Conservation (phyloP, 1,140 invertebrate species). For the Halyomorpha halys region DNA sequence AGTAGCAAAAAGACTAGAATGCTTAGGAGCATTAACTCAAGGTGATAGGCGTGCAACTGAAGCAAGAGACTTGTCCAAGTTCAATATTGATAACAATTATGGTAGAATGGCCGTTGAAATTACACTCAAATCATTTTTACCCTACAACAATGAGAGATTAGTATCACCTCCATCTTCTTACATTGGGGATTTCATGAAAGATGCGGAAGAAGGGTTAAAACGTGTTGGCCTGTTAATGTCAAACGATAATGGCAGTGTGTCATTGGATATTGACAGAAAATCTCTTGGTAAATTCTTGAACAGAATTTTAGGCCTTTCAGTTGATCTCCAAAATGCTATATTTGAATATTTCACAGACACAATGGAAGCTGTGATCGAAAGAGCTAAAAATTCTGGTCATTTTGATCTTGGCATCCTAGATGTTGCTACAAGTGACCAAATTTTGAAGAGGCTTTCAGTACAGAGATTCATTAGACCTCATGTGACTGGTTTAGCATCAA, state of each 20-base stretch:
- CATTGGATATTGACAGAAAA: slow-evolving; percentile 89
- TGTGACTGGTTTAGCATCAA: slow-evolving; percentile 78
- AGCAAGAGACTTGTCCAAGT: slow-evolving; percentile 88
- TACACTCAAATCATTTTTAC: slow-evolving; percentile 81
- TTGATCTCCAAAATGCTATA: slow-evolving; percentile 88
- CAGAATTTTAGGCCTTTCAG: slow-evolving; percentile 91
- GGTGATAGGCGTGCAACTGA: slow-evolving; percentile 95
- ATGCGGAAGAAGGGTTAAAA: slow-evolving; percentile 54
- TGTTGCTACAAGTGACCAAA: slow-evolving; percentile 76
- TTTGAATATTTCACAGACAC: slow-evolving; percentile 98
- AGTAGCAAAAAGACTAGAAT: slow-evolving; percentile 90
- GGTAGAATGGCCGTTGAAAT: slow-evolving; percentile 85
- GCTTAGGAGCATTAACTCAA: slow-evolving; percentile 91
- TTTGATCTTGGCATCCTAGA: slow-evolving; percentile 87
- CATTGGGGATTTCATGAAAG: slow-evolving; percentile 85
- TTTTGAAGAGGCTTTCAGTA: slow-evolving; percentile 63
- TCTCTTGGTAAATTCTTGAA: slow-evolving; percentile 99
- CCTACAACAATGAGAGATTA: slow-evolving; percentile 45
- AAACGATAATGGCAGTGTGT: slow-evolving; percentile 64
- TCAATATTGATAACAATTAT: slow-evolving; percentile 97
- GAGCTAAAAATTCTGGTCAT: slow-evolving; percentile 63
- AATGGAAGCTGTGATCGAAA: slow-evolving; percentile 69
- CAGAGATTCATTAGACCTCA: slow-evolving; percentile 73
- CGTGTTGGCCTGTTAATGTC: slow-evolving; percentile 86
- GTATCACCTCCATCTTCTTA: slow-evolving; percentile 81